Conservation (phyloP, 2,888 invertebrate species). For the Lepidonotus clava region DNA sequence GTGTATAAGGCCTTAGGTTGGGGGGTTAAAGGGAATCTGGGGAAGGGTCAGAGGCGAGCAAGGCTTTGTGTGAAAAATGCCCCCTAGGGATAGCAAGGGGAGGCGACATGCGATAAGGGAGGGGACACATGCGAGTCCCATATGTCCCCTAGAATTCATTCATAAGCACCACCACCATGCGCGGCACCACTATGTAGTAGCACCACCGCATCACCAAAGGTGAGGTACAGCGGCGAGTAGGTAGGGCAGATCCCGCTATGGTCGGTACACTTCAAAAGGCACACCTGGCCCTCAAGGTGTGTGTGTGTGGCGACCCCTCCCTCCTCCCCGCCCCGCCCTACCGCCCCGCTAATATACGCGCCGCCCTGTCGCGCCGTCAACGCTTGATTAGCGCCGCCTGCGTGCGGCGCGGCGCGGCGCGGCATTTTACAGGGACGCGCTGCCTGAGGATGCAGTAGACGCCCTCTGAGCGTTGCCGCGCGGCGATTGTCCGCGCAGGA, state of each 20-base stretch:
- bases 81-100: too few species aligned
- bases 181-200: too few species aligned
- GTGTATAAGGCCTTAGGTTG: too few species aligned
- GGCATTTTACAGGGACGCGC: not conserved
- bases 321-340: too few species aligned
- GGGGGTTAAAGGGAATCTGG: too few species aligned
- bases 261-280: conserved; percentile 3
- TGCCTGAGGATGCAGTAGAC: not conserved
- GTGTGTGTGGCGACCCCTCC: not conserved
- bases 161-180: too few species aligned
- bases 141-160: conserved; percentile 2
- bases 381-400: not conserved
- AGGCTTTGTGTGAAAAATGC: too few species aligned
- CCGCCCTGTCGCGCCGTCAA: not conserved
- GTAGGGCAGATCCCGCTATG: not conserved
- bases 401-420: not conserved
- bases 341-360: too few species aligned
- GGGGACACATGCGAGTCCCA: conserved; percentile 44
- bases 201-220: too few species aligned
- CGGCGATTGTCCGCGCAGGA: too few species aligned
- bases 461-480: not conserved
- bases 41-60: too few species aligned
- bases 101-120: not conserved
- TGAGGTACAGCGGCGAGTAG: not conserved
- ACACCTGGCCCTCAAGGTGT: conserved; percentile 26